These are phyloP conservation scores for Allygus modestus DNA, from an alignment of 2,888 invertebrate species.

Conservation along the genomic window DNA sequence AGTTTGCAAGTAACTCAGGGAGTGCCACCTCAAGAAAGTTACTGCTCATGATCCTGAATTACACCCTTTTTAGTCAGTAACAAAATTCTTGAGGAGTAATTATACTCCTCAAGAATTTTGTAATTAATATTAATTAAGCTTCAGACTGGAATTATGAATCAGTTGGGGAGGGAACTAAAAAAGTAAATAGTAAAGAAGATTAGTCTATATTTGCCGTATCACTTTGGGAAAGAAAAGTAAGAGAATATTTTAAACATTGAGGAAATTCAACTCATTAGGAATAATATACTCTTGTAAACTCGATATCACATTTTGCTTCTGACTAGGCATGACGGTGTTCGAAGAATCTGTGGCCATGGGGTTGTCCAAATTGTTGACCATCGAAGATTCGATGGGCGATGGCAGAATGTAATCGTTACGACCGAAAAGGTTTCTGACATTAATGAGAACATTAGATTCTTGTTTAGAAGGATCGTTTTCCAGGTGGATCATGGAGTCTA, in stretches of 20 bases:
- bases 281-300: slow-evolving; percentile 57
- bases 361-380: slow-evolving; percentile 37
- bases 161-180: too few relatives aligned
- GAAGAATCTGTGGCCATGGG: not conserved
- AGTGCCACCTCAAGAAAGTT: too few relatives aligned
- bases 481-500: slow-evolving; percentile 57
- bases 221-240: too few relatives aligned
- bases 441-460: slow-evolving; percentile 42
- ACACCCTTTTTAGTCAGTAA: too few relatives aligned
- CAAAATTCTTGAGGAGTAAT: too few relatives aligned
- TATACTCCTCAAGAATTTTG: too few relatives aligned
- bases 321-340: not conserved
- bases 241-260: not conserved
- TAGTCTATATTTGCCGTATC: too few relatives aligned
- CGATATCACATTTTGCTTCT: slow-evolving; percentile 45
- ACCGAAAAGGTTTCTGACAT: slow-evolving; percentile 45
- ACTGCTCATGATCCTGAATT: too few relatives aligned
- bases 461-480: slow-evolving; percentile 42
- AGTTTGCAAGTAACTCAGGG: too few relatives aligned
- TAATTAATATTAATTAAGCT: too few relatives aligned
- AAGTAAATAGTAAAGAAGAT: too few relatives aligned
- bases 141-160: too few relatives aligned
- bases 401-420: slow-evolving; percentile 44
- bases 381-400: slow-evolving; percentile 39
- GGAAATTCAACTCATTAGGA: slow-evolving; percentile 48